Percentiles rank a stretch among this genome's conserved stretches.
Evolutionary conservation across 2,797 vertebrate genomes (phyloP).

Genomic region (Falco berigora): DNA sequence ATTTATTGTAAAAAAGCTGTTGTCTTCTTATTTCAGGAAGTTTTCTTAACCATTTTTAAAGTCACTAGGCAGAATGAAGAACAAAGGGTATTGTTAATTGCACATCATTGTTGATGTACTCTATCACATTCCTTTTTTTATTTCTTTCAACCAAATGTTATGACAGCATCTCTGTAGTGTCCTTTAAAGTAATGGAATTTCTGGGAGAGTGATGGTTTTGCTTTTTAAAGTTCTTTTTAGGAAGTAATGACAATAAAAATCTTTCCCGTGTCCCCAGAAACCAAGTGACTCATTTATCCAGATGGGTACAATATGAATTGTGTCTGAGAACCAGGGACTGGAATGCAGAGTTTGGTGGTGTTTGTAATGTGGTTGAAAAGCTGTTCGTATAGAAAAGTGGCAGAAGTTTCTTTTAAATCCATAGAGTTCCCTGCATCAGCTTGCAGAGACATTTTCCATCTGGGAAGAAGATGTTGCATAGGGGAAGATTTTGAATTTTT

Average conservation of each 20-base stretch:
- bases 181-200: conserved; percentile 13
- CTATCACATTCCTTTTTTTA: not conserved
- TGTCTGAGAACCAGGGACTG: conserved; percentile 54
- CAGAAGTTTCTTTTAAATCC: conserved; percentile 17
- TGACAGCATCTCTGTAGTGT: not conserved
- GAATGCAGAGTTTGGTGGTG: conserved; percentile 42
- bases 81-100: not conserved
- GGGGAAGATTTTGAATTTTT: not conserved
- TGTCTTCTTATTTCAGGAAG: not conserved
- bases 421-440: not conserved
- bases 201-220: not conserved
- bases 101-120: not conserved
- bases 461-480: not conserved
- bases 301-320: conserved; percentile 68
- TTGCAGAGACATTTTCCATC: not conserved
- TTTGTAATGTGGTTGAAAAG: conserved; percentile 53
- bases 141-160: not conserved
- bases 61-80: not conserved
- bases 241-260: conserved; percentile 46
- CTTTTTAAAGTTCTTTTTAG: not conserved
- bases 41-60: not conserved
- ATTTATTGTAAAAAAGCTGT: not conserved
- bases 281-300: conserved; percentile 61
- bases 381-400: conserved; percentile 2
- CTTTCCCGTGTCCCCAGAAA: conserved; percentile 47